These are phyloP conservation scores for Cancer borealis DNA, from an alignment of 2,888 invertebrate genomes.

Conservation along the genomic window DNA sequence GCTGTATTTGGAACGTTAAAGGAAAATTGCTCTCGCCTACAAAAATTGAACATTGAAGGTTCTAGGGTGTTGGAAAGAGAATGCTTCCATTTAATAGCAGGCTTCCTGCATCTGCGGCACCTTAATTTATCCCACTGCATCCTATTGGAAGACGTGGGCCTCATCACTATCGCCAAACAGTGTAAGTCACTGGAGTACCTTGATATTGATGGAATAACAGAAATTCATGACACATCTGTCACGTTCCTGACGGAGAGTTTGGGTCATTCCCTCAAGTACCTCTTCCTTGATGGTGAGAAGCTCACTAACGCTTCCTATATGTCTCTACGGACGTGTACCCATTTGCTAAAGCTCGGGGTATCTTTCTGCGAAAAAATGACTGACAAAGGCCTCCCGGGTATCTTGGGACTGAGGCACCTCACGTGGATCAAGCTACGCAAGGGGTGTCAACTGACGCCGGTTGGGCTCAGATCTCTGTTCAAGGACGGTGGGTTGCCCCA, in stretches of 20 bases:
- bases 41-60: conserved; percentile 70
- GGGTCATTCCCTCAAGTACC: conserved; percentile 57
- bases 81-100: conserved; percentile 60
- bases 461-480: conserved; percentile 68
- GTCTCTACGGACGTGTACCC: conserved; percentile 62
- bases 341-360: conserved; percentile 70
- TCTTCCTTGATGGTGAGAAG: conserved; percentile 77
- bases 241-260: conserved; percentile 56
- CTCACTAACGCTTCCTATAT: conserved; percentile 73
- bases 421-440: conserved; percentile 75
- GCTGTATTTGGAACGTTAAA: conserved; percentile 50
- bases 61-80: conserved; percentile 47
- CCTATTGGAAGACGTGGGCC: conserved; percentile 69
- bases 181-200: conserved; percentile 72
- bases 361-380: conserved; percentile 77
- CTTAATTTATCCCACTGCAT: conserved; percentile 77
- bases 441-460: conserved; percentile 72
- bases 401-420: conserved; percentile 67
- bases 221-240: conserved; percentile 71
- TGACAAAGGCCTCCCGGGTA: conserved; percentile 71
- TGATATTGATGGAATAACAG: conserved; percentile 76
- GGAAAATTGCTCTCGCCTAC: conserved; percentile 63
- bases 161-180: conserved; percentile 66
- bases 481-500: conserved; percentile 52
- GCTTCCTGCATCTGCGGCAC: conserved; percentile 62